A percentile compares a stretch with the other conserved stretches of the same genome.
Conservation (phyloP, 2,113 vertebrate species). For the Megatriorchis doriae region DNA sequence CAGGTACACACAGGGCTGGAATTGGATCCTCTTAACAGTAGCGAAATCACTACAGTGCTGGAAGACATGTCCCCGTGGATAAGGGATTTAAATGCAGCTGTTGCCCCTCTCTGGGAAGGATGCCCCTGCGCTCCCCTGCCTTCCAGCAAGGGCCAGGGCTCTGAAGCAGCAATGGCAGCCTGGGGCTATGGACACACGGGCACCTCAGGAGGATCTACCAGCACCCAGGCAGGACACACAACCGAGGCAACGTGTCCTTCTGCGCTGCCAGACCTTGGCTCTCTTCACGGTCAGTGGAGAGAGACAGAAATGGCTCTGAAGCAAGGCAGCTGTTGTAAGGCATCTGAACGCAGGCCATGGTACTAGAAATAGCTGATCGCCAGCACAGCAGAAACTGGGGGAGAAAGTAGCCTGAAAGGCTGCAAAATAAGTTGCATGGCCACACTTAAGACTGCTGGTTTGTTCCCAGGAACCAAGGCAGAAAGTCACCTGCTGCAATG, state of each 20-base stretch:
- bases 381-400: not conserved
- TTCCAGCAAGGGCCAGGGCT: not conserved
- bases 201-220: not conserved
- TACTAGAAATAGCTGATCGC: not conserved
- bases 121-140: not conserved
- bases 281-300: not conserved
- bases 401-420: not conserved
- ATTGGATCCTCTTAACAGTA: not conserved
- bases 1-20: not conserved
- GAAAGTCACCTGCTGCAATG: not conserved
- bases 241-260: too few species aligned
- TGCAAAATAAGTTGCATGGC: not conserved
- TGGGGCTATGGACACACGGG: not conserved
- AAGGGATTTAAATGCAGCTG: not conserved
- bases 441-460: not conserved
- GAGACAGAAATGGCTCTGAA: fast-evolving
- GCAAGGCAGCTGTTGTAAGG: not conserved
- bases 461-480: not conserved
- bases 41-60: not conserved
- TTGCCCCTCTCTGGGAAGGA: not conserved
- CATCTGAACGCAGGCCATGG: not conserved
- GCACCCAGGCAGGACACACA: not conserved
- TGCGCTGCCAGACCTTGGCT: not conserved
- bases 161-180: not conserved
- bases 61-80: fast-evolving